phyloP scores from a whole-genome alignment of 1,140 invertebrate genomes.

The Aphidius gifuensis region DNA sequence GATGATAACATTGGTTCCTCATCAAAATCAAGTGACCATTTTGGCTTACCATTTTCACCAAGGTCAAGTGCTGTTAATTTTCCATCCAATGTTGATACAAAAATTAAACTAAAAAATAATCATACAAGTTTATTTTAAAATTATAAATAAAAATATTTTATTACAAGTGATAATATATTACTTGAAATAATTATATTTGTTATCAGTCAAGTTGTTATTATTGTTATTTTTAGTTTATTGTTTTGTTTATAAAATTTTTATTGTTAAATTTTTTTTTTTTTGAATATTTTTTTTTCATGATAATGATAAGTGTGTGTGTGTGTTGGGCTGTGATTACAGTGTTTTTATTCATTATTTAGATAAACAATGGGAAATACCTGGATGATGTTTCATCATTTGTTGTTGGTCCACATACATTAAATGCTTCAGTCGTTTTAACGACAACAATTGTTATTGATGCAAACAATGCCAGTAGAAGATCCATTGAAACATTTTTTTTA shows the following conservation, averaged over 20 bases:
- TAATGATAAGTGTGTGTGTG: no score
- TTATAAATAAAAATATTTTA: not conserved
- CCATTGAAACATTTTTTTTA: no score
- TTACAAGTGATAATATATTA: not conserved
- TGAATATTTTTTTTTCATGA: no score
- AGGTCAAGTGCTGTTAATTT: conserved; percentile 74
- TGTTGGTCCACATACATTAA: conserved; percentile 8
- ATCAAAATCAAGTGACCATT: conserved; percentile 72
- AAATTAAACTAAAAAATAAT: conserved; percentile 63
- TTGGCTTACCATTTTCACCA: conserved; percentile 62
- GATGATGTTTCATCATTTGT: conserved; percentile 12
- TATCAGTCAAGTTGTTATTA: not conserved
- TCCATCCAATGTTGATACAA: conserved; percentile 88
- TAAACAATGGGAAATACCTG: not conserved
- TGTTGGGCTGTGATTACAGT: no score
- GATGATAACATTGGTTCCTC: conserved; percentile 75
- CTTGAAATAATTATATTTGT: not conserved
- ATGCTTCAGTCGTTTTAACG: not conserved
- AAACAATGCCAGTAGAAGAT: no score
- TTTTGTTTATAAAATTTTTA: not conserved
- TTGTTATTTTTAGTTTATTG: not conserved
- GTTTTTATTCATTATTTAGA: not conserved
- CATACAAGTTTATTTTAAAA: not conserved
- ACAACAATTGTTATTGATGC: not conserved
- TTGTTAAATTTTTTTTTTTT: no score